Base-by-base conservation (phyloP, 2,888 invertebrate genomes). In the Trissolcus japonicus region DNA sequence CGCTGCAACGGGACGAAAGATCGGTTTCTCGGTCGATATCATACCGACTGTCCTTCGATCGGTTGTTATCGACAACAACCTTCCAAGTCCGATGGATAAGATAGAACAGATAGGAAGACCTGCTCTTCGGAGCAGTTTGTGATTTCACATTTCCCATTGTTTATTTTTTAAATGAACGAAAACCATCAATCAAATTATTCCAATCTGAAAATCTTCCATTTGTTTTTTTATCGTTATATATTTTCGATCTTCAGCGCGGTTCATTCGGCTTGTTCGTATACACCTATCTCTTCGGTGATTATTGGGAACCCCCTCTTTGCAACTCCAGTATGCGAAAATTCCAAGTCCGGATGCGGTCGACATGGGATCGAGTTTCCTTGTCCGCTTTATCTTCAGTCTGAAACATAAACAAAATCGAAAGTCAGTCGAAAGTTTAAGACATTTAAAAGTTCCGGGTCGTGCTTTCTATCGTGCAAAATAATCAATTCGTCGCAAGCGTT, bases 71-170 rank as follows among this genome's bases (percentile, higher is more conserved):
- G 54, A 93, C 90, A 2, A 93, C 91, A 13, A 93, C 91, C 83
- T 92, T 92, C 93, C 94, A 94, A 13, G 94, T 94, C 79, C 93
- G 92, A 82, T 93, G 92, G 82, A 94, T 92, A 72, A 94, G 90
- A 86, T 94, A 93, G 81, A 94, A 89, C 76, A 94, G 90, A 84
- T 93, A 94, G 62, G 93, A 90, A 2, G 86, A 78, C 53, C 84
- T 86, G 63, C 82, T 81, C 43, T 81, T 83, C 66, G 82, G 83
- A 16, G 59, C 80, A 55, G 84, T 78, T 29, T 86, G 86, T 40
- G 88, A 87, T 74, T 81, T 83, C 3, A 82, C 74, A 68, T 87
- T 87, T 7, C 87, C 87, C 88, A 88, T 88, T 66, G 35, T 35
- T 25, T n/a, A n/a, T n/a, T n/a, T n/a, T n/a, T 2, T 4, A 25